Evolutionary conservation across 1,140 invertebrate species (phyloP), one percentile per base, ranked within the genome.

Genomic region (Ceratina australensis): DNA sequence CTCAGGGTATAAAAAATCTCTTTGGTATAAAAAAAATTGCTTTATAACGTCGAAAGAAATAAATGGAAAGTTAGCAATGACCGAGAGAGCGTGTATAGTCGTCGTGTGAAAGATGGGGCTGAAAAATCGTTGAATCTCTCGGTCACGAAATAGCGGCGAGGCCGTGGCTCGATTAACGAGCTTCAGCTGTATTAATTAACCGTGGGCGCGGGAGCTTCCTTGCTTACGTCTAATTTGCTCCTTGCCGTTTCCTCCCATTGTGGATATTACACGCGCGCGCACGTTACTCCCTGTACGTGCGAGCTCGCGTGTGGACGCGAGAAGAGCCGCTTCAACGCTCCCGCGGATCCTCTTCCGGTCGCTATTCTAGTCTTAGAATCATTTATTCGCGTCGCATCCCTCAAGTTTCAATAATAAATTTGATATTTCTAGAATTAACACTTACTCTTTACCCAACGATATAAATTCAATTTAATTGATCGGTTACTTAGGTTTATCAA

Each of bases 131-230:
- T 60, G 66, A 52, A 76, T 76, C 65, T 54, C 15, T 50, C 54
- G 57, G 74, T 71, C 74, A 61, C 57, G 66, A 61, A 61, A 63
- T 42, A 69, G 57, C 47, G 18, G 56, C 56, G n/a, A 28, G 66
- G 72, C 52, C 50, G 26, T 15, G 59, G 24, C 57, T 52, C 68
- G 68, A 78, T 78, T 78, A 78, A 78, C 67, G 59, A 82, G 13
- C 61, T 66, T 15, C 79, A 64, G 61, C 24, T 69, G 83, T 67
- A 78, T 84, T 85, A 85, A 85, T 85, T 84, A 85, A 84, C 82
- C 82, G 83, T 84, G 82, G 73, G 83, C 82, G 79, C 82, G 82
- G 83, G 83, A 85, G 79, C 74, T 84, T 81, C 82, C 83, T 84
- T 65, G 83, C 78, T 82, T 83, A 83, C 68, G 79, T 84, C 82